Base-by-base conservation (phyloP, 23 tunicate genomes). In the Halocynthia aurantium region DNA sequence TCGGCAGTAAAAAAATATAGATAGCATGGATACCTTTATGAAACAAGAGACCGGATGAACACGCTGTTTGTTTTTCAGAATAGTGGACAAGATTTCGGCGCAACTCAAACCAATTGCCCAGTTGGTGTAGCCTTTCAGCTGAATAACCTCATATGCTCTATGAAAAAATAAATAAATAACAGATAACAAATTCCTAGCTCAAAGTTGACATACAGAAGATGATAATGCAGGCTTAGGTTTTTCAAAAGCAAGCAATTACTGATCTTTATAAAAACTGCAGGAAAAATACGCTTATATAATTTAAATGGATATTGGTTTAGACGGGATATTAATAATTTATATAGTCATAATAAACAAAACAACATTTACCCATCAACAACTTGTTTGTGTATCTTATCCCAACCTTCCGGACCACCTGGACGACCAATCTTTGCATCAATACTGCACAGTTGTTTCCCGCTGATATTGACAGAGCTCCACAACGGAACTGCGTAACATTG, bases 101-200 rank as follows among this genome's bases (percentile, higher is more conserved):
- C 96, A 84, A 55, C 96, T 84, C 8, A 89, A 61, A 52, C 96
- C 96, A 68, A 89, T 89, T 40, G 96, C 96, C 96, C 96, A 89
- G 78, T 89, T 89, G 19, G 96, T 89, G 82, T 89, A 89, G 0
- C 96, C 96, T 76, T 89, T 89, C 65, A 89, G 54, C 31, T 67
- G 51, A 51, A 89, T 89, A 51, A 89, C 96, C 55, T 89, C 96
- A 40, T 89, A 81, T 9, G 96, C 96, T 6, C 96, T 89, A 79
- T 9, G 62, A 53, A 15, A 50, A 31, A 0, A 31, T 31, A 31
- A 31, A 31, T 0, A 31, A 4, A 31, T 31, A 31, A 4, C 4
- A 31, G 44, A 31, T 31, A 31, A 31, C 44, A 31, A 31, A 1
- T 31, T 31, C 4, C 44, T 31, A 31, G 44, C 44, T 31, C 4